Evolutionary conservation across 2,888 invertebrate species (phyloP).

Genomic region (Agriopis marginaria): DNA sequence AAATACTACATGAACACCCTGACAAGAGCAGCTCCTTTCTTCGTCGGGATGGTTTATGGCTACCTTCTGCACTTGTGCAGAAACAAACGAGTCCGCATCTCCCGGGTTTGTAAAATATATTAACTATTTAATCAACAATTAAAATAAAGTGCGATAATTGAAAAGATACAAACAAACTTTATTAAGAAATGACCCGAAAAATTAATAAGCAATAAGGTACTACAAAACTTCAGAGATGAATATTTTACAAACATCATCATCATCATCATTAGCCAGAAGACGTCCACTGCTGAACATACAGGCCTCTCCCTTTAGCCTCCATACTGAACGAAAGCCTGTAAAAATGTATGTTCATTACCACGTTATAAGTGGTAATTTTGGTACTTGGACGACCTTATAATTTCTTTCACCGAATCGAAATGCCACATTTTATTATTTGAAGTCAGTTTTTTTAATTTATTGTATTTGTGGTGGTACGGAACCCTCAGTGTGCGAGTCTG

Average conservation of each 20-base stretch:
- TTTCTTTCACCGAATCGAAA: too few species aligned
- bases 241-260: slow-evolving; percentile 1
- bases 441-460: too few species aligned
- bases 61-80: slow-evolving; percentile 62
- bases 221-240: not conserved
- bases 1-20: slow-evolving; percentile 66
- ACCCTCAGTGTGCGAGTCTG: not conserved
- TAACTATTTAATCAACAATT: not conserved
- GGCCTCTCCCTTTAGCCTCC: too few species aligned
- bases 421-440: too few species aligned
- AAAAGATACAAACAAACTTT: not conserved
- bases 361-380: too few species aligned
- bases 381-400: too few species aligned
- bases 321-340: too few species aligned
- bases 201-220: not conserved
- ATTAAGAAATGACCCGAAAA: not conserved
- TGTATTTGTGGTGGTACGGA: too few species aligned
- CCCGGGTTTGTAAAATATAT: slow-evolving; percentile 46
- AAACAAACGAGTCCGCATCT: slow-evolving; percentile 55
- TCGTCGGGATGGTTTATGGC: slow-evolving; percentile 67
- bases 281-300: too few species aligned
- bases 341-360: too few species aligned
- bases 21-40: slow-evolving; percentile 66
- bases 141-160: not conserved
- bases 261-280: too few species aligned